Evolutionary conservation across 2,888 invertebrate genomes (phyloP).

Genomic region (Notocelia uddmanniana): DNA sequence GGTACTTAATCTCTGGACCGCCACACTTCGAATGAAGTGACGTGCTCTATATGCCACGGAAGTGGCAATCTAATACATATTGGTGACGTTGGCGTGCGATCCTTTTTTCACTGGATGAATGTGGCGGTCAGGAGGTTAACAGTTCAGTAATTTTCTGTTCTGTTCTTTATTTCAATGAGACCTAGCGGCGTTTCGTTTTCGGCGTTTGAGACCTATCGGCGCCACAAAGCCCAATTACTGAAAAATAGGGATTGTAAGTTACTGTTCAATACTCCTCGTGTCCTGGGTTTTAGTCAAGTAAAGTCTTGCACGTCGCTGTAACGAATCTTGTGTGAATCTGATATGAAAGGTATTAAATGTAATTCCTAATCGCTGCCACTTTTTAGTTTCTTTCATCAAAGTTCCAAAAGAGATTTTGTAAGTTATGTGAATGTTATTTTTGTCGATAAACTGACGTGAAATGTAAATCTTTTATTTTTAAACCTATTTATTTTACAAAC

Average conservation of each 20-base stretch:
- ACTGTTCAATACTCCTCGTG: constrained; percentile 1
- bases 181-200: too few species aligned
- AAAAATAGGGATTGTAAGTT: neutral
- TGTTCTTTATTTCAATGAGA: neutral
- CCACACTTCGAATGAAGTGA: too few species aligned
- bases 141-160: too few species aligned
- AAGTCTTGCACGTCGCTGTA: constrained; percentile 57
- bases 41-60: too few species aligned
- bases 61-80: too few species aligned
- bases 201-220: neutral
- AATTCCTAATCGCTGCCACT: constrained; percentile 33
- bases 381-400: neutral
- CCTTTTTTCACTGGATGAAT: too few species aligned
- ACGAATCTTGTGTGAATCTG: constrained; percentile 80
- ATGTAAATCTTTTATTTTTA: constrained; percentile 19
- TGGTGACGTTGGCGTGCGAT: too few species aligned
- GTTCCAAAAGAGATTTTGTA: constrained; percentile 7
- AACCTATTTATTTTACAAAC: constrained; percentile 52
- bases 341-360: constrained; percentile 54
- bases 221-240: constrained; percentile 3
- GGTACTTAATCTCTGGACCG: too few species aligned
- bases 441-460: constrained; percentile 25
- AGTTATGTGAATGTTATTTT: constrained; percentile 21
- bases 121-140: too few species aligned
- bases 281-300: constrained; percentile 52